Conservation (phyloP, 2,888 invertebrate genomes). For the Pecten maximus region DNA sequence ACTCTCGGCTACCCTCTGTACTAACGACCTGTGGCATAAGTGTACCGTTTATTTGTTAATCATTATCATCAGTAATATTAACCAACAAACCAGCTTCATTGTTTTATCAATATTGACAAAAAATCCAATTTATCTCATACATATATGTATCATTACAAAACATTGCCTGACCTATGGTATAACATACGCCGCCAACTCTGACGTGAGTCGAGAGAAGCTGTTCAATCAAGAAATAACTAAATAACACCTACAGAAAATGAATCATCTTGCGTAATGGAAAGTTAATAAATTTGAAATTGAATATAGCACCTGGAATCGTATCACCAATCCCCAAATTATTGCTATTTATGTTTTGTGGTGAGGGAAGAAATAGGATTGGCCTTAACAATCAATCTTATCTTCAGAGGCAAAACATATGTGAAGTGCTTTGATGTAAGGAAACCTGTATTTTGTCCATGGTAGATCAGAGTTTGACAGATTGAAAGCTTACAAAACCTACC, state of each 20-base stretch:
- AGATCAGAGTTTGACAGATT: no score
- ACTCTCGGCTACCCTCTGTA: neutral
- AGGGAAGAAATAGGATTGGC: neutral
- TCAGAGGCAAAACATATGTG: neutral
- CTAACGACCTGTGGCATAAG: neutral
- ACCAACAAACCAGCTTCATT: neutral
- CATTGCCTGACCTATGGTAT: no score
- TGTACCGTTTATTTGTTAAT: neutral
- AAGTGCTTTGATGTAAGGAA: neutral
- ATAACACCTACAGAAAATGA: neutral
- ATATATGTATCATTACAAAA: no score
- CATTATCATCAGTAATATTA: neutral
- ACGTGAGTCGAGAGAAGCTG: neutral
- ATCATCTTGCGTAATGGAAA: neutral
- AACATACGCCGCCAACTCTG: no score
- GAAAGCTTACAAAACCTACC: no score
- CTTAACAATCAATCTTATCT: neutral
- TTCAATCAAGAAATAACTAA: neutral
- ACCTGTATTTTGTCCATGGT: no score
- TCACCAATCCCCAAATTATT: neutral
- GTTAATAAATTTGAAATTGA: slow-evolving; percentile 19
- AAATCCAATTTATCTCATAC: no score
- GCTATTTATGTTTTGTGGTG: neutral
- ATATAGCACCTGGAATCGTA: neutral
- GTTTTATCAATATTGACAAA: neutral